Base-by-base conservation (phyloP, 2,888 invertebrate species). In the Azorinus chamasolen region DNA sequence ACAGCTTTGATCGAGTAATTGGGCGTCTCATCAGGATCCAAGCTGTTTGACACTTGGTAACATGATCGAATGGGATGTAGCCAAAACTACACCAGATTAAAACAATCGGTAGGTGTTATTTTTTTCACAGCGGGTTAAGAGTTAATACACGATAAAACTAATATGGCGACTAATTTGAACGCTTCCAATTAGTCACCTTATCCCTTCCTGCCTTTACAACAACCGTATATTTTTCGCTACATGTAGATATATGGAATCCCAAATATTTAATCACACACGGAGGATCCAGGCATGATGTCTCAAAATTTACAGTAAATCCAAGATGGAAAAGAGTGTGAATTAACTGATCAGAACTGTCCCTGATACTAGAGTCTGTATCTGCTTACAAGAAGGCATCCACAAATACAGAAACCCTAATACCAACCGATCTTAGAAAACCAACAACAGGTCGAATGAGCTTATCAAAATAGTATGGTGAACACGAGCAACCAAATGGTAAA, bases 331-430 rank as follows among this genome's bases (percentile, higher is more conserved):
- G 24, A 25, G 6, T 53, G 57, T 55, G n/a, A n/a, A n/a, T n/a
- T n/a, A n/a, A n/a, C n/a, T n/a, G n/a, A n/a, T n/a, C n/a, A n/a
- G n/a, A n/a, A n/a, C n/a, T n/a, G n/a, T n/a, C n/a, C n/a, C 43
- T 39, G 12, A 58, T 58, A 25, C 32, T 14, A 27, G 22, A 58
- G 32, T 14, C 57, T 24, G 39, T 46, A 27, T 48, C 61, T n/a
- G 61, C 58, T 59, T 43, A 25, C 43, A 59, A 59, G n/a, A 45
- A 59, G 25, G 48, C 65, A 46, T 66, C 65, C 18, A 57, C 57
- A 57, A 57, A 66, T 14, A 66, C 48, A 20, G 32, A 22, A 22
- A 64, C 54, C n/a, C 64, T n/a, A 20, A 66, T 12, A 57, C 65
- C 65, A 48, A 66, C 18, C 22, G 32, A 24, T 32, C 65, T 25